These are phyloP conservation scores for Gastrophryne carolinensis DNA, from an alignment of 2,797 vertebrate genomes.

Conservation along the genomic window DNA sequence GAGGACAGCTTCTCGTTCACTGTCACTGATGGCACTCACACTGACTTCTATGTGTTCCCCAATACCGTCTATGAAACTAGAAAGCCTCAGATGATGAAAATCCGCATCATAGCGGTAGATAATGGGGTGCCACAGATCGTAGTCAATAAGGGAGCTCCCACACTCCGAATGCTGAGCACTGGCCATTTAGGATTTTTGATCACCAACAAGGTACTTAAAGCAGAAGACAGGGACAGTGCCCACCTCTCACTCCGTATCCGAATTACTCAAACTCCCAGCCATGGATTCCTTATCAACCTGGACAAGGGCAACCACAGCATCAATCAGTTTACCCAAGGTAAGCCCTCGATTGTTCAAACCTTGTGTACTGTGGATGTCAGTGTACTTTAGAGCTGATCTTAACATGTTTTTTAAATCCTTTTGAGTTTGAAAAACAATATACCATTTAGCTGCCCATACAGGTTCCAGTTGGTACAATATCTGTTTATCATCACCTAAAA, in stretches of 20 bases:
- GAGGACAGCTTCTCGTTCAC: conserved; percentile 94
- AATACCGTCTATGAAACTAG: conserved; percentile 88
- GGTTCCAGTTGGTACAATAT: no score
- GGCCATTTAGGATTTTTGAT: conserved; percentile 87
- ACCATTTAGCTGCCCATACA: no score
- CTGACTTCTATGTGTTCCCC: conserved; percentile 92
- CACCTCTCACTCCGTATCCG: conserved; percentile 76
- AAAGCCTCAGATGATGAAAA: conserved; percentile 87
- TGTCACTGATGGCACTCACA: conserved; percentile 91
- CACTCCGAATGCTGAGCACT: conserved; percentile 76
- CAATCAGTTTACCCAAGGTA: conserved; percentile 92
- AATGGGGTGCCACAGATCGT: conserved; percentile 85
- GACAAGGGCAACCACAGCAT: conserved; percentile 88
- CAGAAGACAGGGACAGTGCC: conserved; percentile 86
- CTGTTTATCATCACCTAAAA: no score
- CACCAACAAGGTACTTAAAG: conserved; percentile 89
- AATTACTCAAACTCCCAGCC: conserved; percentile 75
- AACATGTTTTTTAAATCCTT: no score
- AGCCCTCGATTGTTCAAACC: neutral
- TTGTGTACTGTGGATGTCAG: neutral
- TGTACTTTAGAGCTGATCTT: neutral
- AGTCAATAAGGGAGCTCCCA: conserved; percentile 87
- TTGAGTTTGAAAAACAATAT: no score
- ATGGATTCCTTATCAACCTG: conserved; percentile 88
- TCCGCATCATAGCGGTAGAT: conserved; percentile 81